Percentiles rank a stretch among this genome's conserved stretches.
Evolutionary conservation across 1,140 invertebrate species (phyloP).

Genomic region (Listronotus bonariensis): DNA sequence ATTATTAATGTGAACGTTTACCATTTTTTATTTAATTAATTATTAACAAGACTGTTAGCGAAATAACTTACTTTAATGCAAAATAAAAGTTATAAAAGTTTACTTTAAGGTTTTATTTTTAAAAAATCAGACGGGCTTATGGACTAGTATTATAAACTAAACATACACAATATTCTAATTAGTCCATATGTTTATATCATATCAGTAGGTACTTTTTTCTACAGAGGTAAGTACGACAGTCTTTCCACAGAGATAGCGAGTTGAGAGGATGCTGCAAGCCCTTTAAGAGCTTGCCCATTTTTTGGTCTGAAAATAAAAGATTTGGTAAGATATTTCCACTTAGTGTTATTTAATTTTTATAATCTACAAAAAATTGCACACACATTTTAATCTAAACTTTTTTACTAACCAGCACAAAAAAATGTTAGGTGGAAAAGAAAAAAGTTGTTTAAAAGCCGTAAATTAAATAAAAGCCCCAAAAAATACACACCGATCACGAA

Average conservation of each 20-base stretch:
- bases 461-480: no score
- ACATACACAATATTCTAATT: neutral
- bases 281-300: conserved; percentile 18
- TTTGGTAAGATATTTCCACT: neutral
- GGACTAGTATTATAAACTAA: neutral
- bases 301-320: conserved; percentile 17
- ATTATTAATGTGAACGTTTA: neutral
- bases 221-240: conserved; percentile 23
- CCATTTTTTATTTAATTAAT: conserved; percentile 6
- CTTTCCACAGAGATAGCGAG: conserved; percentile 26
- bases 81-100: conserved; percentile 4
- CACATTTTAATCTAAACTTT: no score
- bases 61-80: conserved; percentile 7
- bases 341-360: neutral
- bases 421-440: no score
- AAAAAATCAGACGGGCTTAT: neutral
- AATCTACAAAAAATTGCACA: neutral
- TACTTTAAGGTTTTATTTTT: neutral
- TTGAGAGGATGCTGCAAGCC: conserved; percentile 10
- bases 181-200: neutral
- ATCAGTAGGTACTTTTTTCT: neutral
- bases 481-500: no score
- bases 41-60: conserved; percentile 9
- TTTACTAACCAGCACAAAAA: no score
- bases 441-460: no score